Evolutionary conservation across 2,888 invertebrate species (phyloP).

Genomic region (Epinotia ramella): DNA sequence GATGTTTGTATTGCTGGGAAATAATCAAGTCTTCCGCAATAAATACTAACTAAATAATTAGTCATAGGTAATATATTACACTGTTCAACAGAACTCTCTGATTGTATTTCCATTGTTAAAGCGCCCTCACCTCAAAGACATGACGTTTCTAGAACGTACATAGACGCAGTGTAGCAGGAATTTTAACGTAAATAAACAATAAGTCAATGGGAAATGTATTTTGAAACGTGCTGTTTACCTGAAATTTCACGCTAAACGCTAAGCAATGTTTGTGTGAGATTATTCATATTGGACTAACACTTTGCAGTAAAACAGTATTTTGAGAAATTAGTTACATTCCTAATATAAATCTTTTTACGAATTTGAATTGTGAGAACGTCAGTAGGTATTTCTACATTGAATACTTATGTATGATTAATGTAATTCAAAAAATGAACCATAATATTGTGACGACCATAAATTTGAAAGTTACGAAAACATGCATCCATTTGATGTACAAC

Average conservation of each 20-base stretch:
- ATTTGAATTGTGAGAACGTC: no score
- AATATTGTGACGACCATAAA: no score
- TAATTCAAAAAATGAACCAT: no score
- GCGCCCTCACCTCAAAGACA: not conserved
- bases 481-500: no score
- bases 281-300: constrained; percentile 6
- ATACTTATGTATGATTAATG: no score
- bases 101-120: not conserved
- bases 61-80: not conserved
- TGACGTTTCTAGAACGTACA: constrained; percentile 33
- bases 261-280: constrained; percentile 23
- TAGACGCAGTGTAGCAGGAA: constrained; percentile 36
- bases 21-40: no score
- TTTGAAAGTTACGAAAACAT: no score
- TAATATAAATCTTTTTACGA: no score
- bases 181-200: constrained; percentile 43
- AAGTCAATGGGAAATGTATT: constrained; percentile 44
- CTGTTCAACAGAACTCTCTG: not conserved
- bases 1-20: no score
- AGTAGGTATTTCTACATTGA: no score
- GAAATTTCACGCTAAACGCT: constrained; percentile 33
- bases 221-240: constrained; percentile 43
- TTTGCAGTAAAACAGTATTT: not conserved
- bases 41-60: not conserved
- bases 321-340: not conserved